phyloP scores from a whole-genome alignment of 2,797 vertebrate genomes.

The Dipus sagitta region DNA sequence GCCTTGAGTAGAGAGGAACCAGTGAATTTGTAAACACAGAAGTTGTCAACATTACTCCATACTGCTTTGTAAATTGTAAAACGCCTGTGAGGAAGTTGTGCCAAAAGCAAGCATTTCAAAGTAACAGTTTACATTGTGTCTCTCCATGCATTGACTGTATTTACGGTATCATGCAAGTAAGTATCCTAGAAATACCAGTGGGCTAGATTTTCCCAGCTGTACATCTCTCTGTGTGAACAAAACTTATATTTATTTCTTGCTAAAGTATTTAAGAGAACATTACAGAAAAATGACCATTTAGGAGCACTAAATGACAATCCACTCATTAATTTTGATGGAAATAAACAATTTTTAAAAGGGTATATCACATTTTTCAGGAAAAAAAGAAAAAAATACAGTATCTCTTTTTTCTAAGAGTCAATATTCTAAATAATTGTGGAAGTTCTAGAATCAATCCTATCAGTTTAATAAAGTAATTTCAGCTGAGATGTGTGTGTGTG shows the following conservation, averaged over 20 bases:
- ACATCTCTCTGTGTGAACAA: constrained; percentile 68
- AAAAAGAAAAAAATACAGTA: background rate
- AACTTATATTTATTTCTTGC: constrained; percentile 52
- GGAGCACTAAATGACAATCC: background rate
- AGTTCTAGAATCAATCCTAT: background rate
- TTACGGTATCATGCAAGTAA: constrained; percentile 66
- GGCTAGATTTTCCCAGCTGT: constrained; percentile 72
- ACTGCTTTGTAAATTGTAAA: constrained; percentile 82
- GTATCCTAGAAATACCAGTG: constrained; percentile 67
- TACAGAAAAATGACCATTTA: constrained; percentile 38
- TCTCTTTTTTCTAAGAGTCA: background rate
- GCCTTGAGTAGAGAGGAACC: constrained; percentile 81
- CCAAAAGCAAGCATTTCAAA: constrained; percentile 82
- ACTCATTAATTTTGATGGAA: background rate
- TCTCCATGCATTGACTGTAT: constrained; percentile 75
- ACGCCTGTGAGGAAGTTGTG: constrained; percentile 80
- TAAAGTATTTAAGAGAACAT: constrained; percentile 23
- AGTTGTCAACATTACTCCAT: constrained; percentile 79
- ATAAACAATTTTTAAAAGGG: background rate
- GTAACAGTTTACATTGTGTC: constrained; percentile 75
- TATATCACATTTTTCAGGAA: background rate
- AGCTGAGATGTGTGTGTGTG: background rate
- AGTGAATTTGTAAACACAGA: constrained; percentile 73
- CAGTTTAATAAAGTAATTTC: background rate
- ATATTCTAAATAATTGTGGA: background rate